A percentile compares a stretch with the other conserved stretches of the same genome.
Conservation (phyloP, 1,140 invertebrate species). For the Cyclargus thomasi region DNA sequence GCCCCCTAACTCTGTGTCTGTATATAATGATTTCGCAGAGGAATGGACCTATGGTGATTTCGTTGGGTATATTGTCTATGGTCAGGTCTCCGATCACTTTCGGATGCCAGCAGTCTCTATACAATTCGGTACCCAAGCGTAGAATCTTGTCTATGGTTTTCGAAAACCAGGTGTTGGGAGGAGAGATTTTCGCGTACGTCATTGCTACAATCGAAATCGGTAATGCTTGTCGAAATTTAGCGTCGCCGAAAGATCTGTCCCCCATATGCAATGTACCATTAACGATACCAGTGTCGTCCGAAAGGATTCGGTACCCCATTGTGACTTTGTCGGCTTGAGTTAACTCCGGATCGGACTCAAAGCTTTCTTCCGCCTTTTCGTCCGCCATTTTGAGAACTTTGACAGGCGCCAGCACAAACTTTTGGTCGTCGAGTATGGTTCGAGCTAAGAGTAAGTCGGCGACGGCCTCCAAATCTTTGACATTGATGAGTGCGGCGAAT, state of each 20-base stretch:
- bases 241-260: conserved; percentile 73
- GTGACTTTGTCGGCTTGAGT: conserved; percentile 63
- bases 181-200: conserved; percentile 75
- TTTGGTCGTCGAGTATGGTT: conserved; percentile 69
- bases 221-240: conserved; percentile 71
- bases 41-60: conserved; percentile 74
- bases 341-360: conserved; percentile 62
- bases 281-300: conserved; percentile 72
- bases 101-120: conserved; percentile 60
- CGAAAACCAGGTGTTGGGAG: conserved; percentile 73
- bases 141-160: conserved; percentile 75
- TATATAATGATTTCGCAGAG: conserved; percentile 74
- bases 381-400: conserved; percentile 67
- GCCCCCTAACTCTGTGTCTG: conserved; percentile 68
- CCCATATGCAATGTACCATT: conserved; percentile 74
- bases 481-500: conserved; percentile 67
- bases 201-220: conserved; percentile 69
- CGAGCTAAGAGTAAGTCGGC: conserved; percentile 70
- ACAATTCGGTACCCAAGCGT: conserved; percentile 72
- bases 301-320: conserved; percentile 72
- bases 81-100: conserved; percentile 64
- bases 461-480: conserved; percentile 65
- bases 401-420: conserved; percentile 68
- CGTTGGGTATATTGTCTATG: conserved; percentile 73
- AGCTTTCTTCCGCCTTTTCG: conserved; percentile 65